phyloP scores from a whole-genome alignment of 2,797 vertebrate genomes.

The Cuculus canorus region DNA sequence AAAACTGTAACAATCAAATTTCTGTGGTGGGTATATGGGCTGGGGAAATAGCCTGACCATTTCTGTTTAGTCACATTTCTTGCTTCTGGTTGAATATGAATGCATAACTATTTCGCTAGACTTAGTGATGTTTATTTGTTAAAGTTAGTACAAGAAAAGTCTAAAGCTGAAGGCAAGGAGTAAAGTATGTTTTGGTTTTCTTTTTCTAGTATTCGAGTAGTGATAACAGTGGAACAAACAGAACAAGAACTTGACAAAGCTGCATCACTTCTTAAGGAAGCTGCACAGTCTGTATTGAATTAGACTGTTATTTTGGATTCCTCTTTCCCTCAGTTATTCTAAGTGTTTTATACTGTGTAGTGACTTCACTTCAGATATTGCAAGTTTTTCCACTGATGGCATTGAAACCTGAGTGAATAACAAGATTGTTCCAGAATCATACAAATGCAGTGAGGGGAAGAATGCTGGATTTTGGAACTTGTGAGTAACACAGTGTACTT shows the following conservation, averaged over 20 bases:
- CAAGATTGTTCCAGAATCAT: neutral
- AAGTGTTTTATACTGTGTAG: neutral
- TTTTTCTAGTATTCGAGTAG: conserved; percentile 88
- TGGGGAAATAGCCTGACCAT: neutral
- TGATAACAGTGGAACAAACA: conserved; percentile 90
- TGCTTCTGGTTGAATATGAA: neutral
- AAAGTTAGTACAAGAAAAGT: neutral
- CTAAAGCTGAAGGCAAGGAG: neutral
- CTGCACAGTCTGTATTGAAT: conserved; percentile 79
- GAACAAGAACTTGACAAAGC: conserved; percentile 88
- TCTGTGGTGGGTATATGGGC: neutral
- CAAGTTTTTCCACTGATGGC: neutral
- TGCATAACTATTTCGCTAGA: neutral
- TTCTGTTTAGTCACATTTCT: neutral
- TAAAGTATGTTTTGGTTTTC: conserved; percentile 20
- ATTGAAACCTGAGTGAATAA: neutral
- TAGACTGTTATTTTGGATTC: conserved; percentile 33
- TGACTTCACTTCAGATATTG: conserved; percentile 6
- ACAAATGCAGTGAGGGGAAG: neutral
- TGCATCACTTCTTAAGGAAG: conserved; percentile 85
- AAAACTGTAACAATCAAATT: neutral
- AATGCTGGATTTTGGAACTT: conserved; percentile 5
- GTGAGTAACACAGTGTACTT: neutral
- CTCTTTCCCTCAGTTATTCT: neutral
- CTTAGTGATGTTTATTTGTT: neutral